Percentiles rank a stretch among this genome's conserved stretches.
Conservation (phyloP, 2,113 vertebrate species). For the Carollia perspicillata region DNA sequence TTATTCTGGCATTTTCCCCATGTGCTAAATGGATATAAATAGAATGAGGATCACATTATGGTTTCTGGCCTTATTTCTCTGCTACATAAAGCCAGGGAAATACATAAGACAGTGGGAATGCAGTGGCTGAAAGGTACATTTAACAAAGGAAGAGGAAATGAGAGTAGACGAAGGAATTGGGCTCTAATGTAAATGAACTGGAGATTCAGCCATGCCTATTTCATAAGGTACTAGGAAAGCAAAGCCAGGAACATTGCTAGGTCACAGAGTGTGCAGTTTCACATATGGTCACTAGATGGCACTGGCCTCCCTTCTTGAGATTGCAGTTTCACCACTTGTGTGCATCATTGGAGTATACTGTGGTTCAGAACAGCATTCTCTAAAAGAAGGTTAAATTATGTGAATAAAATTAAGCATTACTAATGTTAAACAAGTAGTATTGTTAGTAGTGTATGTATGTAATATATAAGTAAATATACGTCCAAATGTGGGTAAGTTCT, state of each 20-base stretch:
- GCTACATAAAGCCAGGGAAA: not conserved
- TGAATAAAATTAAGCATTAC: not conserved
- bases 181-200: not conserved
- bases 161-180: not conserved
- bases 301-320: not conserved
- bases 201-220: not conserved
- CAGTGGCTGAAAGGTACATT: not conserved
- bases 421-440: not conserved
- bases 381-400: not conserved
- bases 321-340: not conserved
- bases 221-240: not conserved
- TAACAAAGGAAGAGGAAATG: not conserved
- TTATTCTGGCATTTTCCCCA: not conserved
- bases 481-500: not conserved
- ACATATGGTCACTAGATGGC: not conserved
- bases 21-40: not conserved
- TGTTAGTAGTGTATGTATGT: not conserved
- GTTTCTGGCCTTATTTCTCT: not conserved
- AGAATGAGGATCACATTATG: not conserved
- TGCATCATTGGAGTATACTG: not conserved
- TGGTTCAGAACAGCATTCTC: not conserved
- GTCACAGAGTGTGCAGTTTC: not conserved
- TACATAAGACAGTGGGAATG: not conserved
- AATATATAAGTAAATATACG: not conserved
- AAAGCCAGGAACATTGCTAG: fast-evolving